These are phyloP conservation scores for Tenthredo notha DNA, from an alignment of 2,888 invertebrate species.

Conservation along the genomic window DNA sequence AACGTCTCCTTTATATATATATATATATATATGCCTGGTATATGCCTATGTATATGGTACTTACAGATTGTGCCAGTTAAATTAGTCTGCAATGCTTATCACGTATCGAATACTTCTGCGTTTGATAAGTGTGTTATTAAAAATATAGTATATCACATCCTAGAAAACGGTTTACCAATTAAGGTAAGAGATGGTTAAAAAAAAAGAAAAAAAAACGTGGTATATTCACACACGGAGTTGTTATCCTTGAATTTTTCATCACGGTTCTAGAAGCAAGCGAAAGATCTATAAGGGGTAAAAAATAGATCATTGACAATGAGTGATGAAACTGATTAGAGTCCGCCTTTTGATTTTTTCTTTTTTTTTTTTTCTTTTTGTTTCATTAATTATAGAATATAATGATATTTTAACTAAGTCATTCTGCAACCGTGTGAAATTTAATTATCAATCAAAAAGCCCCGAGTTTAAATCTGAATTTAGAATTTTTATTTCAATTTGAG, in stretches of 20 bases:
- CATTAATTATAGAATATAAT: too few relatives aligned
- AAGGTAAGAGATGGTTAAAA: background rate
- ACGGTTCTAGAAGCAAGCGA: background rate
- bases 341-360: background rate
- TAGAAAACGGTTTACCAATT: background rate
- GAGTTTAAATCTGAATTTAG: background rate
- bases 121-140: background rate
- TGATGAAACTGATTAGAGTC: background rate
- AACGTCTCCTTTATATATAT: background rate
- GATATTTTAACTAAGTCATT: too few relatives aligned
- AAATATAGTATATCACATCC: background rate
- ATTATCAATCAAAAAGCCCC: background rate
- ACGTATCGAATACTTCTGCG: background rate
- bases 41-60: background rate
- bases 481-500: background rate
- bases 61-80: background rate
- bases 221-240: background rate
- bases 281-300: background rate
- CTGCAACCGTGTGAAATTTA: background rate
- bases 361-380: too few relatives aligned
- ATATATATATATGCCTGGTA: too few relatives aligned
- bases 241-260: background rate
- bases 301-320: background rate
- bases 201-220: too few relatives aligned
- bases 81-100: background rate